Percentiles rank a stretch among this genome's conserved stretches.
Evolutionary conservation across 2,888 invertebrate species (phyloP).

Genomic region (Nowickia ferox): DNA sequence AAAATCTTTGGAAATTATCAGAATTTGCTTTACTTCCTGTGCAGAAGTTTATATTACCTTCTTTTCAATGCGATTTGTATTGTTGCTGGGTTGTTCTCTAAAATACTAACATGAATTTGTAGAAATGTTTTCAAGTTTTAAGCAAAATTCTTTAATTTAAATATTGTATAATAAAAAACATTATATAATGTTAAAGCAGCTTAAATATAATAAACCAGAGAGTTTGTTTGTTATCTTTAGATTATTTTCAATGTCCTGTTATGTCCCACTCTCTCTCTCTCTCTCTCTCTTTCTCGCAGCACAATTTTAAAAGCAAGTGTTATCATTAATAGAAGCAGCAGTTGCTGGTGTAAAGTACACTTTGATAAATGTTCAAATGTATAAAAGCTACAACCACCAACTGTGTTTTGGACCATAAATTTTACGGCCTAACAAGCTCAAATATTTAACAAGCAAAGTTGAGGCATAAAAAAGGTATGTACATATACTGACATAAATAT

Average conservation of each 20-base stretch:
- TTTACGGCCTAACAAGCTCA: conserved; percentile 58
- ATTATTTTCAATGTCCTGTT: conserved; percentile 40
- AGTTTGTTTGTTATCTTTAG: conserved; percentile 41
- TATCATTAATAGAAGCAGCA: conserved; percentile 20
- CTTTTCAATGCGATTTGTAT: too few species aligned
- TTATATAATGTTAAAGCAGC: neutral
- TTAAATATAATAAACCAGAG: conserved; percentile 47
- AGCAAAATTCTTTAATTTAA: neutral
- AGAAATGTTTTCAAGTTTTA: neutral
- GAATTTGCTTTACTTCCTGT: too few species aligned
- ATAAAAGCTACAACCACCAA: conserved; percentile 53
- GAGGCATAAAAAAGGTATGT: conserved; percentile 3
- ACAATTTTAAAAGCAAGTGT: conserved; percentile 10
- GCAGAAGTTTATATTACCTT: too few species aligned
- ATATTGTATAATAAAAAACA: neutral
- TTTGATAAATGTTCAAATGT: conserved; percentile 65
- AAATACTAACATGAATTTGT: neutral
- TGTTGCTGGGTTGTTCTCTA: too few species aligned
- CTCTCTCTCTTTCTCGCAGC: neutral
- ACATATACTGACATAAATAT: conserved; percentile 32
- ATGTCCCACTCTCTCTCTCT: neutral
- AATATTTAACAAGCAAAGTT: conserved; percentile 58
- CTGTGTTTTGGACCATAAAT: conserved; percentile 55
- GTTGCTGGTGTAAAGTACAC: conserved; percentile 38
- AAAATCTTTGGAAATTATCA: too few species aligned